Base-by-base conservation (phyloP, 1,140 invertebrate species). In the Drosophila erecta region DNA sequence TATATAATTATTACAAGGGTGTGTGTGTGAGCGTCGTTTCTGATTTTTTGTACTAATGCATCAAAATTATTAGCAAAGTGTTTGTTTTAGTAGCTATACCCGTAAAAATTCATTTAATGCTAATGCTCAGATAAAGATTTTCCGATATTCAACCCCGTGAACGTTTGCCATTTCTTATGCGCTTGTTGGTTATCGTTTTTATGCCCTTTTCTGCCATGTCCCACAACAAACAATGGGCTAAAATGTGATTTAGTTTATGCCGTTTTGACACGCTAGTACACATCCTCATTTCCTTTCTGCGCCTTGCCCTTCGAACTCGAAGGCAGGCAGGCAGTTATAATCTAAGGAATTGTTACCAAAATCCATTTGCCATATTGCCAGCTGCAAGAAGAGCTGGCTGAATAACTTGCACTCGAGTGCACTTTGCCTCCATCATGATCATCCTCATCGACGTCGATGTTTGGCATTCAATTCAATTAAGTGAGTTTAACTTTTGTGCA, bases 401-500 rank as follows among this genome's bases (percentile, higher is more conserved):
- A 60, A 56, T 51, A 49, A 59, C 17, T 65, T 79, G 61, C 84
- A 79, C 50, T 83, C 53, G 65, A 81, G 46, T 86, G 79, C 83
- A 67, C 79, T 79, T 47, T 67, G 58, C 30, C 64, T 70, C 58
- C 74, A 50, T 50, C 35, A 33, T 44, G n/a, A 47, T 22, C 22
- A 20, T 27, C 5, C 14, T 38, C 35, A 66, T 66, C n/a, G n/a
- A 38, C 74, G 40, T 69, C 44, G 44, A 55, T 53, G 33, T 78
- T 70, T 83, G 75, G 55, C 80, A 84, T 85, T 87, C 83, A 89
- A 86, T 86, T 86, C 83, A 86, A 86, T 86, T 87, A 86, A 76
- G 83, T 59, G 62, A 76, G 71, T 64, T 72, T 49, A 76, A 71
- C 65, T 67, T 79, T 60, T 57, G 51, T 37, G 27, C 15, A 50